Base-by-base conservation (phyloP, 2,888 invertebrate genomes). In the Habrosyne pyritoides region DNA sequence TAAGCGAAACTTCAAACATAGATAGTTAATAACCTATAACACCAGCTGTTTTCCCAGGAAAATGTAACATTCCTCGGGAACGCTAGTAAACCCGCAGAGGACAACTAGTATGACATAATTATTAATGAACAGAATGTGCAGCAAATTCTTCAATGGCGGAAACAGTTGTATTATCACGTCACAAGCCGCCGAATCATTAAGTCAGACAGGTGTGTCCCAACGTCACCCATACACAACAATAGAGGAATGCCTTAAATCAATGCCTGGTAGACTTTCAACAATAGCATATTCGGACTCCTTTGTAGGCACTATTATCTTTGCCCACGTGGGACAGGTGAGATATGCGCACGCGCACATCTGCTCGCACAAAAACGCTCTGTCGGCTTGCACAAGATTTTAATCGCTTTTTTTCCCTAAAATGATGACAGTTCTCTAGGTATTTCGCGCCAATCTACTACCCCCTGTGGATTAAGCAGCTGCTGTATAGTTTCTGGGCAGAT, bases 351-450 rank as follows among this genome's bases (percentile, higher is more conserved):
- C 87, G 91, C 89, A 82, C 91, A 91, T 77, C 91, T 91, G 91
- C 83, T 71, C 66, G 51, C 62, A 79, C 68, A 86, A 86, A 87
- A 88, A 84, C 81, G 59, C 57, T 63, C 73, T 75, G 77, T 76
- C 83, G 85, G 86, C 85, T 92, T 92, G 88, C 79, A 87, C 86
- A 92, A 92, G 91, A 91, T 91, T 89, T 82, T 89, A 90, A 91
- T 91, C 87, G 85, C 71, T 70, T 83, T 84, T 89, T 83, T 80
- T 79, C 77, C 62, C 56, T 62, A 61, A 71, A 78, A 81, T 71
- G 87, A 87, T 88, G 91, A 89, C 91, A 91, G 84, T 84, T 84
- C 78, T 77, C 72, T 84, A 87, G 81, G 81, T 82, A 86, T 90
- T 88, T 86, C 81, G 85, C 86, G 83, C 83, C 79, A 75, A 80